phyloP scores from a whole-genome alignment of 2,888 invertebrate genomes.

The Dynastes tityus region DNA sequence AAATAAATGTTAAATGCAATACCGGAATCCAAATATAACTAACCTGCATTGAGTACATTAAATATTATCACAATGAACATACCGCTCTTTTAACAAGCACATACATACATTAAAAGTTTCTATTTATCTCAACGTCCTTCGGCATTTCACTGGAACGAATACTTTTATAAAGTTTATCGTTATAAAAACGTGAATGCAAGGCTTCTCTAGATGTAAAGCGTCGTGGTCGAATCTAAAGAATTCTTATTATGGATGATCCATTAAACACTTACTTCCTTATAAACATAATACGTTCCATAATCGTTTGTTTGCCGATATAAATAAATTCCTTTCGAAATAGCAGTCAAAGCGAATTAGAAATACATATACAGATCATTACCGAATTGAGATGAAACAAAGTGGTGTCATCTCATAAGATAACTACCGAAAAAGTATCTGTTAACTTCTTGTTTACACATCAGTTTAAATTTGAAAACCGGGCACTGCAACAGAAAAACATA shows the following conservation, averaged over 20 bases:
- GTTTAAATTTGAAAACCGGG: neutral
- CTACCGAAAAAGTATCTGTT: neutral
- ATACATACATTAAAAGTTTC: neutral
- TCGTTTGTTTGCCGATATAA: neutral
- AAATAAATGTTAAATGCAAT: too few relatives aligned
- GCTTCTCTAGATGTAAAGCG: conserved; percentile 8
- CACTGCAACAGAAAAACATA: too few relatives aligned
- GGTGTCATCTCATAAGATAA: neutral
- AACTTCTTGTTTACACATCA: neutral
- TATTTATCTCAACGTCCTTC: conserved; percentile 12
- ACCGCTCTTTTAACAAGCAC: neutral
- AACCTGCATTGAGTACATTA: too few relatives aligned
- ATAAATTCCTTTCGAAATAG: neutral
- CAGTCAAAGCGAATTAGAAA: neutral
- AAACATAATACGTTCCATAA: neutral
- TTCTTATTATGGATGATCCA: neutral
- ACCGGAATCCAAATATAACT: too few relatives aligned
- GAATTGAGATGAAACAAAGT: neutral
- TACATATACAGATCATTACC: neutral
- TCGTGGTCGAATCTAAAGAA: neutral
- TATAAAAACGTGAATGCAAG: conserved; percentile 13
- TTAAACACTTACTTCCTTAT: conserved; percentile 19
- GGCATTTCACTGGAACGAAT: neutral
- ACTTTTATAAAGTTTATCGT: conserved; percentile 8
- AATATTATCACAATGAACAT: neutral